These are phyloP conservation scores for Lymantria dispar DNA, from an alignment of 2,888 invertebrate species.

Conservation along the genomic window DNA sequence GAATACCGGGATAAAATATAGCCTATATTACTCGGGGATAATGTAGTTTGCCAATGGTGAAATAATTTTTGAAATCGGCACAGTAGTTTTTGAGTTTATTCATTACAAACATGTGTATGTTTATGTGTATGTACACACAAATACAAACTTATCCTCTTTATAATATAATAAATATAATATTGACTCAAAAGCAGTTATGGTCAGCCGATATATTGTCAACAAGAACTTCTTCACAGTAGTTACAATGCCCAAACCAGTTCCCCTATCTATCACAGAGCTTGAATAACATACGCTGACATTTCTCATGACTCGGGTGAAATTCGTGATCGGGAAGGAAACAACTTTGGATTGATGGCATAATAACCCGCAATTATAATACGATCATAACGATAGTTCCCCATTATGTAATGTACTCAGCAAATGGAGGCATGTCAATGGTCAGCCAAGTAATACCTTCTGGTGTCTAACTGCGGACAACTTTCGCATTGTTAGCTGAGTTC, in stretches of 20 bases:
- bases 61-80: no score
- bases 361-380: conserved; percentile 57
- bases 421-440: background rate
- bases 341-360: conserved; percentile 52
- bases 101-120: no score
- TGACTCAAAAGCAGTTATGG: conserved; percentile 55
- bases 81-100: no score
- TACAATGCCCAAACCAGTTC: conserved; percentile 47
- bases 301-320: conserved; percentile 63
- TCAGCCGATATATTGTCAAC: conserved; percentile 54
- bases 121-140: no score
- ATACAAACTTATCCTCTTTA: no score
- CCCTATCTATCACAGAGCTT: conserved; percentile 40
- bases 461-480: no score
- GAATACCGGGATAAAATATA: no score
- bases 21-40: no score
- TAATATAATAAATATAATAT: conserved; percentile 38
- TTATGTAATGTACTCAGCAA: conserved; percentile 46
- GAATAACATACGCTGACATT: conserved; percentile 59
- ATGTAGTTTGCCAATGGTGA: no score
- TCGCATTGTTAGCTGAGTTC: no score
- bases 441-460: no score
- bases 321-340: conserved; percentile 63
- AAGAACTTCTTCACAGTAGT: conserved; percentile 37
- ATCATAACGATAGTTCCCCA: conserved; percentile 48